These are phyloP conservation scores for Odontomyia ornata DNA, from an alignment of 2,888 invertebrate genomes.

Conservation along the genomic window DNA sequence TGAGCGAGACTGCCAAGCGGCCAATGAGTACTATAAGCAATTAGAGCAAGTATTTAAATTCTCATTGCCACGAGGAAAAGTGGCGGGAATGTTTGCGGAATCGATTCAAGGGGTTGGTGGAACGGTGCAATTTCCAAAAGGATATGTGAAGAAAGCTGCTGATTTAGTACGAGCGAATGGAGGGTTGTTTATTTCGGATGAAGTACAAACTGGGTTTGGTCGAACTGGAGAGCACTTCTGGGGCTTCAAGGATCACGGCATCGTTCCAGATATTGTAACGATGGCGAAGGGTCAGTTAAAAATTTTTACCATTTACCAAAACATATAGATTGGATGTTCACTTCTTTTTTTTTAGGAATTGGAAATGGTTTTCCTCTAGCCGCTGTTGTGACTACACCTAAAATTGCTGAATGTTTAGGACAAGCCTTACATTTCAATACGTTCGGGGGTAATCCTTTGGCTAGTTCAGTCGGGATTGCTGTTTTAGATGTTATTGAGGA, in stretches of 20 bases:
- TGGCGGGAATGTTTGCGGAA: conserved; percentile 93
- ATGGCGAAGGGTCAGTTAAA: conserved; percentile 81
- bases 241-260: conserved; percentile 92
- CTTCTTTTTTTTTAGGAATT: conserved; percentile 64
- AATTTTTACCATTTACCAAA: neutral
- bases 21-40: conserved; percentile 83
- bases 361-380: conserved; percentile 97
- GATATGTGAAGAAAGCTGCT: conserved; percentile 83
- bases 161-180: conserved; percentile 81
- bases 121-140: conserved; percentile 88
- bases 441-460: conserved; percentile 93
- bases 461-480: conserved; percentile 87
- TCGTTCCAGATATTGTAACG: conserved; percentile 92
- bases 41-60: conserved; percentile 75
- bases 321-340: neutral
- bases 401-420: conserved; percentile 81
- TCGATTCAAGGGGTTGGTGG: conserved; percentile 98
- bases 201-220: conserved; percentile 97
- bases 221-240: conserved; percentile 93
- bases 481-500: conserved; percentile 94
- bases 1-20: conserved; percentile 72
- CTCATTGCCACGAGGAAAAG: conserved; percentile 78
- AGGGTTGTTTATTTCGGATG: conserved; percentile 91
- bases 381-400: conserved; percentile 91
- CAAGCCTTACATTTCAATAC: conserved; percentile 91